These are phyloP conservation scores for Trachelus stipa DNA, from an alignment of 2,888 invertebrate species.

Conservation along the genomic window DNA sequence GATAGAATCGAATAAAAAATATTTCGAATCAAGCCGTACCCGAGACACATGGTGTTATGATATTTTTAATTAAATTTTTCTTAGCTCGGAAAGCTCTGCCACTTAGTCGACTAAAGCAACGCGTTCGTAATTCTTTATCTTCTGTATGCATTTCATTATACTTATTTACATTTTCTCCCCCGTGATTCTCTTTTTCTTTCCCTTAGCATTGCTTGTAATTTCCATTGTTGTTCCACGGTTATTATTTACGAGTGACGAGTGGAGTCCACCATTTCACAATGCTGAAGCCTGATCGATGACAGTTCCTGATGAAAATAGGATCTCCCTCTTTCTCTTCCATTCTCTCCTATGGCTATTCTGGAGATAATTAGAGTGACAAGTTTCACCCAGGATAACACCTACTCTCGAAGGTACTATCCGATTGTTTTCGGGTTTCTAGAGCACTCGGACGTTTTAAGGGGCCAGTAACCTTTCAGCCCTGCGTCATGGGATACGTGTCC, in stretches of 20 bases:
- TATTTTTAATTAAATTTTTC: neutral
- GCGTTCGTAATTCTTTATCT: neutral
- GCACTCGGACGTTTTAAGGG: constrained; percentile 41
- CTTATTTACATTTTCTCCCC: neutral
- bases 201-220: neutral
- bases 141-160: neutral
- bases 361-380: neutral
- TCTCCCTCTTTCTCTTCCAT: neutral
- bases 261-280: neutral
- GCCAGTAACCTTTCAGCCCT: constrained; percentile 39
- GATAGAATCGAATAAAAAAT: constrained; percentile 27
- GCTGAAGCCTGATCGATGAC: neutral
- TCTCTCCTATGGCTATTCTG: neutral
- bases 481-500: constrained; percentile 28
- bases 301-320: constrained; percentile 32
- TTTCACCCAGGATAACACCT: neutral
- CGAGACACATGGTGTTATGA: neutral
- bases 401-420: neutral
- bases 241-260: neutral
- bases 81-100: neutral
- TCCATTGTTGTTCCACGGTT: neutral
- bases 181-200: neutral
- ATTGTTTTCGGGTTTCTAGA: constrained; percentile 44
- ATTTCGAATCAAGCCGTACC: neutral
- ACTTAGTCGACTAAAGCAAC: neutral